Conservation (phyloP, 2,113 vertebrate genomes). For the Nannospalax galili region DNA sequence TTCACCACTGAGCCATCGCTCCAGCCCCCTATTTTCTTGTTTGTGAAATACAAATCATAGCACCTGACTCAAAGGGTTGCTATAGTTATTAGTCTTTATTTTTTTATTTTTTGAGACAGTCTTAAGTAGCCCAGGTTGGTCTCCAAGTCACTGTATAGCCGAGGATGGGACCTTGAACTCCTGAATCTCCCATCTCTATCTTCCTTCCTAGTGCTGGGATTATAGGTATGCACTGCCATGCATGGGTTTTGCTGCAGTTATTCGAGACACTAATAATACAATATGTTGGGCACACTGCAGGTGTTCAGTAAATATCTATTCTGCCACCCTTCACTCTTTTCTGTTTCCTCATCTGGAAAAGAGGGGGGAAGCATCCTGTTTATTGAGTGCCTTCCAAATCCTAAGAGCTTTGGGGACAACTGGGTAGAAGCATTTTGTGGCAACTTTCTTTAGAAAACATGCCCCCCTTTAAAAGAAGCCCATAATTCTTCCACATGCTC, state of each 20-base stretch:
- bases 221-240: no score
- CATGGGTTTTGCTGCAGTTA: not conserved
- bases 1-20: not conserved
- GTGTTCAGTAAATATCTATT: not conserved
- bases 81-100: not conserved
- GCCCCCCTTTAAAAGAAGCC: conserved; percentile 79
- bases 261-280: not conserved
- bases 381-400: conserved; percentile 42
- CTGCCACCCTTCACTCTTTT: not conserved
- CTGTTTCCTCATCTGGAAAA: conserved; percentile 50
- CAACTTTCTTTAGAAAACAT: conserved; percentile 82
- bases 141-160: not conserved
- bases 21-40: not conserved
- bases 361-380: not conserved
- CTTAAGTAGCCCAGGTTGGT: not conserved
- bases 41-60: not conserved
- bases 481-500: conserved; percentile 85
- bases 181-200: not conserved
- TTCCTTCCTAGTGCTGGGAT: not conserved
- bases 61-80: not conserved
- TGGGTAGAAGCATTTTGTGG: conserved; percentile 81
- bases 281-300: not conserved
- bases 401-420: conserved; percentile 76
- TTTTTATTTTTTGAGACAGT: not conserved
- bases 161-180: not conserved